Percentiles rank a stretch among this genome's conserved stretches.
These are phyloP conservation scores for Raja brachyura DNA, from an alignment of 2,113 vertebrate genomes.

Conservation along the genomic window DNA sequence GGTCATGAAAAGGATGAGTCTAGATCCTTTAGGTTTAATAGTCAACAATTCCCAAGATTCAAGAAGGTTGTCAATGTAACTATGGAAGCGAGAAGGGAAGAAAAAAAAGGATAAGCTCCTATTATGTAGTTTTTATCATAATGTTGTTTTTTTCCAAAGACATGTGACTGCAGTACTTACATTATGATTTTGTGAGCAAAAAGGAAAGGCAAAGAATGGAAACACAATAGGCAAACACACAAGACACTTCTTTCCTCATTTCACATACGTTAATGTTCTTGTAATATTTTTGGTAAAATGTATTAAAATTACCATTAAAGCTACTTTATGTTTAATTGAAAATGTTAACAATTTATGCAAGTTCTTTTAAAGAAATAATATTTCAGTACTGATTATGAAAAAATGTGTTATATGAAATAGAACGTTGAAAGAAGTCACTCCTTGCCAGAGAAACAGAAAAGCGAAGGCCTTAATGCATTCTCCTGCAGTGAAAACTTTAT, in stretches of 20 bases:
- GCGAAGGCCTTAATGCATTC: neutral
- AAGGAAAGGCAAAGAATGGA: neutral
- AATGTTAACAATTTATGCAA: neutral
- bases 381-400: neutral
- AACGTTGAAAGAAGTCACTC: too few species aligned
- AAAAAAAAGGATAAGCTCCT: too few species aligned
- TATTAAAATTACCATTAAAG: neutral
- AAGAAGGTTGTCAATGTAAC: too few species aligned
- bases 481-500: neutral
- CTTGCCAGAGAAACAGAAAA: neutral
- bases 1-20: too few species aligned
- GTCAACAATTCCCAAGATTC: too few species aligned
- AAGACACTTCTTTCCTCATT: neutral
- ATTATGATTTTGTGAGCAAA: neutral
- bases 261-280: neutral
- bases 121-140: too few species aligned
- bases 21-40: too few species aligned
- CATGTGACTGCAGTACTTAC: neutral
- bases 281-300: neutral
- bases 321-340: neutral
- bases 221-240: neutral
- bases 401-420: too few species aligned
- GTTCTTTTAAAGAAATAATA: neutral
- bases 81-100: too few species aligned
- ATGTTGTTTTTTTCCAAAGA: neutral